phyloP scores from a whole-genome alignment of 2,888 invertebrate genomes.

The Hyles lineata region DNA sequence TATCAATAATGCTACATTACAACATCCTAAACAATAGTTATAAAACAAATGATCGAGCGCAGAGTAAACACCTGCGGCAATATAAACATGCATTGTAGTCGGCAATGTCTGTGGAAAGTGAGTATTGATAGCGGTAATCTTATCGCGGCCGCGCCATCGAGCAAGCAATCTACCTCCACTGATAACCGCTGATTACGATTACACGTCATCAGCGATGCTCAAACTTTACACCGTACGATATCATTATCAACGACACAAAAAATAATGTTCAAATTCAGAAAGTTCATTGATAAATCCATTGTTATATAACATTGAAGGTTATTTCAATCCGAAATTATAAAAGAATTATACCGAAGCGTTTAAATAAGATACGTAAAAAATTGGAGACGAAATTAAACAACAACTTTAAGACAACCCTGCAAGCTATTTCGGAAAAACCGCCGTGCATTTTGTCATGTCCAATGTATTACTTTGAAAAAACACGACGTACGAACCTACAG shows the following conservation, averaged over 20 bases:
- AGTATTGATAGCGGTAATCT: conserved; percentile 38
- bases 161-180: conserved; percentile 31
- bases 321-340: too few species aligned
- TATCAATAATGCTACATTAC: neutral
- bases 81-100: neutral
- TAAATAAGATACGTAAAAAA: too few species aligned
- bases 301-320: too few species aligned
- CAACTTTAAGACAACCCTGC: too few species aligned
- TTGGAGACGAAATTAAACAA: too few species aligned
- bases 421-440: too few species aligned
- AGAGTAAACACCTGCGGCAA: conserved; percentile 29
- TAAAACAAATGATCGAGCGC: neutral
- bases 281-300: neutral
- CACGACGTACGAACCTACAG: too few species aligned
- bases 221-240: conserved; percentile 46
- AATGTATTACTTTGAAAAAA: too few species aligned
- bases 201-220: conserved; percentile 46
- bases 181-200: conserved; percentile 55
- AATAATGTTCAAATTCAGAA: neutral
- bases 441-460: too few species aligned
- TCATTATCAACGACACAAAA: neutral
- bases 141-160: conserved; percentile 47
- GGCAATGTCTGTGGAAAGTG: conserved; percentile 10
- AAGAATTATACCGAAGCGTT: too few species aligned
- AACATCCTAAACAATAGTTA: too few species aligned